phyloP scores from a whole-genome alignment of 2,888 invertebrate species.

The Dione vanillae region DNA sequence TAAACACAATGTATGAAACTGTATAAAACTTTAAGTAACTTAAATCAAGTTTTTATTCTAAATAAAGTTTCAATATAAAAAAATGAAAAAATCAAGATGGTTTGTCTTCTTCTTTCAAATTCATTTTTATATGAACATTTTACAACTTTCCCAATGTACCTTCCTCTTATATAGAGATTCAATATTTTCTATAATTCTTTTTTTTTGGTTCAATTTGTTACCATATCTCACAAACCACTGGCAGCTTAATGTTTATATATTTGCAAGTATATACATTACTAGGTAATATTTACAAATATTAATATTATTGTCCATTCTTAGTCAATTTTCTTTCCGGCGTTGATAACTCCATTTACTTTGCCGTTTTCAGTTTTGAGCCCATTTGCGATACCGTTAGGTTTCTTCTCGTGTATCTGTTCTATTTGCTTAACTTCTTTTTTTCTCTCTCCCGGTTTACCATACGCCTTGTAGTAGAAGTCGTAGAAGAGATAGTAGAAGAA shows the following conservation, averaged over 20 bases:
- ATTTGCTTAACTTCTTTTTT: conserved; percentile 48
- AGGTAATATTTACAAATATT: conserved; percentile 30
- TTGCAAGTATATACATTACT: conserved; percentile 14
- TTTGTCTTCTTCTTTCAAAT: too few relatives aligned
- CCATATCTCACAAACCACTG: neutral
- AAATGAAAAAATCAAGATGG: too few relatives aligned
- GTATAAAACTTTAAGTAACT: too few relatives aligned
- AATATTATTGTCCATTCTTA: conserved; percentile 36
- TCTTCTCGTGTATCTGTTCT: conserved; percentile 44
- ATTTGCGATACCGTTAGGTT: conserved; percentile 53
- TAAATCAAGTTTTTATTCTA: too few relatives aligned
- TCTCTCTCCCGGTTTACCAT: conserved; percentile 74
- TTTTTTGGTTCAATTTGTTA: conserved; percentile 33
- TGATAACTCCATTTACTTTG: conserved; percentile 42
- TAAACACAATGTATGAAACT: too few relatives aligned
- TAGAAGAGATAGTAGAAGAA: conserved; percentile 97
- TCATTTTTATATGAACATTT: too few relatives aligned
- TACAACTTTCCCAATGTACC: neutral
- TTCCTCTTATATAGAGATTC: conserved; percentile 16
- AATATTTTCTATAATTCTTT: conserved; percentile 15
- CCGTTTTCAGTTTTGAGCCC: conserved; percentile 49
- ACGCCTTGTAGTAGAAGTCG: conserved; percentile 94
- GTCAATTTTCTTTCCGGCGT: conserved; percentile 46
- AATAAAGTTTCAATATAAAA: too few relatives aligned
- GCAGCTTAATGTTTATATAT: conserved; percentile 2